These are phyloP conservation scores for Branchipolynoe longqiensis DNA, from an alignment of 2,888 invertebrate species.

Conservation along the genomic window DNA sequence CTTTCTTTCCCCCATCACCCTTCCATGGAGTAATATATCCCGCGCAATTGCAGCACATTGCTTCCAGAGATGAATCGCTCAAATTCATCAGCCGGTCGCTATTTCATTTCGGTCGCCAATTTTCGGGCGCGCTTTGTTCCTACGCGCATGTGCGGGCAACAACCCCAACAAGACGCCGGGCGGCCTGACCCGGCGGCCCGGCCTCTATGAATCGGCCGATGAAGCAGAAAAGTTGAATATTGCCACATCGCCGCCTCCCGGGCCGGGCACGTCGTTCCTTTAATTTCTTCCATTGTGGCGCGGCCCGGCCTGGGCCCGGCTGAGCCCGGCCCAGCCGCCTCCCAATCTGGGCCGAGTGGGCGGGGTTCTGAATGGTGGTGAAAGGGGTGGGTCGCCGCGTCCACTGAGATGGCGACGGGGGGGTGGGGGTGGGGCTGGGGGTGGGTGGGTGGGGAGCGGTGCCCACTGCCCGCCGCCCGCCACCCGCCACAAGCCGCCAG, in stretches of 20 bases:
- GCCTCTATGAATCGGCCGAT: slow-evolving; percentile 34
- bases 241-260: slow-evolving; percentile 47
- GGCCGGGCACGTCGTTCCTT: slow-evolving; percentile 14
- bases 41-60: not conserved
- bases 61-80: slow-evolving; percentile 18
- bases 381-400: slow-evolving; percentile 32
- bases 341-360: slow-evolving; percentile 42
- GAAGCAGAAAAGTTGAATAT: slow-evolving; percentile 51
- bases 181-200: not conserved
- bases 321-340: not conserved
- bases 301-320: not conserved
- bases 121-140: slow-evolving; percentile 32
- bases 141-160: slow-evolving; percentile 2
- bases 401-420: not conserved
- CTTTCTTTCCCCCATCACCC: not conserved
- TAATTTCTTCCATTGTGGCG: slow-evolving; percentile 37
- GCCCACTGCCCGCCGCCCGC: no score
- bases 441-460: no score
- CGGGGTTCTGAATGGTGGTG: slow-evolving; percentile 4
- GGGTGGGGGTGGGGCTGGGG: no score
- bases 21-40: not conserved
- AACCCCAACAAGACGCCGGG: not conserved
- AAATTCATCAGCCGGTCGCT: slow-evolving; percentile 34
- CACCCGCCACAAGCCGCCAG: not conserved
- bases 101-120: slow-evolving; percentile 42